Conservation (phyloP, 2,113 vertebrate species). For the Vulpes vulpes region DNA sequence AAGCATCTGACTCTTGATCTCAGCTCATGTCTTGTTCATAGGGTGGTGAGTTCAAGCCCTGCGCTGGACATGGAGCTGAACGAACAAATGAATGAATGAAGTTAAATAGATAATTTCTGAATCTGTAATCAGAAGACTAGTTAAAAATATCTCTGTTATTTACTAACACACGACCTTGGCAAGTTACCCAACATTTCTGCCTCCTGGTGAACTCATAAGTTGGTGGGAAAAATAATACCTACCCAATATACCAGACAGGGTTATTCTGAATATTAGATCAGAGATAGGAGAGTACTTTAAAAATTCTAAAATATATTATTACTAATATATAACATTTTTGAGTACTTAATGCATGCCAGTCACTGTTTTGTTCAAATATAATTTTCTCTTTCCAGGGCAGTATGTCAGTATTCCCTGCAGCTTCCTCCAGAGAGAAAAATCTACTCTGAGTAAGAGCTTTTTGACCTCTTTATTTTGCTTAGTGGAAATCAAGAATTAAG, state of each 20-base stretch:
- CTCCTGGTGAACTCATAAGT: background rate
- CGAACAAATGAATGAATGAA: too few relatives aligned
- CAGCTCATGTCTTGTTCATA: background rate
- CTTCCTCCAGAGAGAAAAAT: conserved; percentile 83
- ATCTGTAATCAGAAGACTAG: background rate
- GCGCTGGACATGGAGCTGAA: background rate
- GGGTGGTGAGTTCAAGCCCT: background rate
- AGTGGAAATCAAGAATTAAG: conserved; percentile 38
- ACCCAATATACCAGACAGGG: background rate
- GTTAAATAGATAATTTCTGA: background rate
- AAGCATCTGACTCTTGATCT: background rate
- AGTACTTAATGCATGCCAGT: background rate
- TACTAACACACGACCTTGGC: background rate
- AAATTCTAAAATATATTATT: background rate
- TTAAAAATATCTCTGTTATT: background rate
- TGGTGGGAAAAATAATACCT: background rate
- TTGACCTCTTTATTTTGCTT: background rate
- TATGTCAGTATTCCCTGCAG: background rate
- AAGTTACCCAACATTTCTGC: background rate
- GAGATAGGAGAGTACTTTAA: background rate
- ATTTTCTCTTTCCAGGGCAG: conserved; percentile 73
- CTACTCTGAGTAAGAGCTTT: conserved; percentile 90
- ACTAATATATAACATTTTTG: background rate
- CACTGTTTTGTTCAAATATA: conserved; percentile 32
- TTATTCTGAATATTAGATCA: background rate